Evolutionary conservation across 1,140 invertebrate genomes (phyloP), one percentile per base, ranked within the genome.

Genomic region (Anagrus nilaparvatae): DNA sequence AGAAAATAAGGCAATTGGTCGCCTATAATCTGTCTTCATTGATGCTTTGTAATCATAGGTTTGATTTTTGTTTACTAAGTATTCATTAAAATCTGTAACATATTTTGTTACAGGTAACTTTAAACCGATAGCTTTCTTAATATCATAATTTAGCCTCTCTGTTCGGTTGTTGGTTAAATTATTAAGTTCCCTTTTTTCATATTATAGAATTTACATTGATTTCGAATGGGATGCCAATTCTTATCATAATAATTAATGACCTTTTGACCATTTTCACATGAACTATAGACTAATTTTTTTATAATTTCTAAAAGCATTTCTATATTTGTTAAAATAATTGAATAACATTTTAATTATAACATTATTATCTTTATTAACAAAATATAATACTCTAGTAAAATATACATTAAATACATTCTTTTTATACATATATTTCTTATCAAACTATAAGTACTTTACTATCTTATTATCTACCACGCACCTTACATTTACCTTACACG

Each of bases 191-290:
- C n/a, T n/a, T n/a, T n/a, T n/a, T n/a, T n/a, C n/a, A n/a, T n/a
- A n/a, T n/a, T n/a, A n/a, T n/a, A n/a, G n/a, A n/a, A n/a, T n/a
- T 39, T 43, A 44, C 52, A 50, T 12, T 51, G 38, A 2, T 45
- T n/a, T 31, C 18, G 34, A 17, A 44, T 50, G 7, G 5, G 0
- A 23, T 54, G 47, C 50, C 47, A 51, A 35, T 54, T 54, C 31
- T 34, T 28, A 34, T 54, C 19, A 16, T 38, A 54, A 40, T 54
- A 54, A 17, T 47, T 14, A 5, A 40, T 1, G 18, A 52, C 38
- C 1, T 6, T 5, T 7, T 33, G 20, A 9, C 43, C 42, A 3
- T 43, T 21, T 10, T 36, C 29, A 5, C 35, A 48, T n/a, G 35
- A 43, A 7, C 40, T 32, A 28, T 51, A 51, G 4, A 42, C 41